A percentile compares a stretch with the other conserved stretches of the same genome.
These are phyloP conservation scores for Drosophila formosana DNA, from an alignment of 2,888 invertebrate species.

Conservation along the genomic window DNA sequence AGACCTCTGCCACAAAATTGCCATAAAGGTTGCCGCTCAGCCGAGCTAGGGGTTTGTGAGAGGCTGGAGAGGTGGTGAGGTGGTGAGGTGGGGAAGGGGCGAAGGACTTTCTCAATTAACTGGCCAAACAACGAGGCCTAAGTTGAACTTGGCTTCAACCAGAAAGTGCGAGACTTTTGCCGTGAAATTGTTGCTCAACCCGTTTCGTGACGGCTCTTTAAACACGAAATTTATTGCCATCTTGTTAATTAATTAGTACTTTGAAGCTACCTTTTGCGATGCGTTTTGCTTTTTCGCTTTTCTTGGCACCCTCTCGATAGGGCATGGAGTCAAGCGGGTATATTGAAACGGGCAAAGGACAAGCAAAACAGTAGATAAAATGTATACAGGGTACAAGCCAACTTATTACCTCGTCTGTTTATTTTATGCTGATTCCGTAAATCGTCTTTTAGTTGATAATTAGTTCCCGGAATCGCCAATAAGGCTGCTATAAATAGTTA, in stretches of 20 bases:
- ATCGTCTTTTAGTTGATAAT: too few species aligned
- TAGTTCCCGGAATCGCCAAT: too few species aligned
- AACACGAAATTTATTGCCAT: constrained; percentile 47
- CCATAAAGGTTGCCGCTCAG: constrained; percentile 12
- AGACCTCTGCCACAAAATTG: constrained; percentile 47
- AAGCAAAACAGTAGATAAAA: too few species aligned
- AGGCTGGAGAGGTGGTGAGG: not conserved
- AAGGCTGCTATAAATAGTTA: not conserved
- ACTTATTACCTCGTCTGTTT: too few species aligned
- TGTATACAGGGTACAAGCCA: too few species aligned
- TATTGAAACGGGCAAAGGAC: not conserved
- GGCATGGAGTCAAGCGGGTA: not conserved
- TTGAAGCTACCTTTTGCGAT: constrained; percentile 40
- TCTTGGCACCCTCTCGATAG: not conserved
- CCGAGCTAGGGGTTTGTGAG: not conserved
- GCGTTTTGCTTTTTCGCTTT: constrained; percentile 1
- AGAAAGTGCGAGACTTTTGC: not conserved
- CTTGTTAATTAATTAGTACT: constrained; percentile 70
- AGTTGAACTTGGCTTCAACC: constrained; percentile 3
- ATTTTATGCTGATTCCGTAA: too few species aligned
- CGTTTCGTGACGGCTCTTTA: constrained; percentile 36
- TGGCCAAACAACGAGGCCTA: constrained; percentile 41
- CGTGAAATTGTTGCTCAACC: constrained; percentile 14
- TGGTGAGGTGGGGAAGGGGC: not conserved
- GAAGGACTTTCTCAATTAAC: constrained; percentile 58